Evolutionary conservation across 1,140 invertebrate species (phyloP).

Genomic region (Megathymus violae): DNA sequence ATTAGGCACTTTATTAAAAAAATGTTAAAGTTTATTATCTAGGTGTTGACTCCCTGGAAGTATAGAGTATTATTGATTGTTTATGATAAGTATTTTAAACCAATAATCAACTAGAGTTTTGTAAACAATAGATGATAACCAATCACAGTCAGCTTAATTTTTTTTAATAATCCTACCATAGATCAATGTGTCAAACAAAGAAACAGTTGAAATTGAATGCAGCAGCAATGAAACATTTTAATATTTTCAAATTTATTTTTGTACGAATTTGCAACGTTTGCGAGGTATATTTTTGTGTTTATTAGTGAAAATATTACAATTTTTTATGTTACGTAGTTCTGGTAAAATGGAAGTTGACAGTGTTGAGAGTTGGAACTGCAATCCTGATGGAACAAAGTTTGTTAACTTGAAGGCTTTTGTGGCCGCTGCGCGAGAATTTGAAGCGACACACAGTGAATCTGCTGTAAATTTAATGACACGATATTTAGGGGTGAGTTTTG

Average conservation of each 20-base stretch:
- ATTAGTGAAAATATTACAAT: conserved; percentile 1
- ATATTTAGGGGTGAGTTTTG: conserved; percentile 68
- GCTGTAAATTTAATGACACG: conserved; percentile 76
- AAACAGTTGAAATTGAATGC: conserved; percentile 41
- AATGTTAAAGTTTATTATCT: too few relatives aligned
- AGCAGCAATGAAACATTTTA: conserved; percentile 24
- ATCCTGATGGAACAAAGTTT: conserved; percentile 70
- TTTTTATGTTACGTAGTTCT: conserved; percentile 14
- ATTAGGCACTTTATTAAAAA: too few relatives aligned
- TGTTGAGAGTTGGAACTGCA: conserved; percentile 57
- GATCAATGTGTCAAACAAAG: not conserved
- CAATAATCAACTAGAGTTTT: not conserved
- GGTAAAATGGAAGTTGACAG: conserved; percentile 70
- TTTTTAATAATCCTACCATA: too few relatives aligned
- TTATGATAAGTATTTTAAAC: not conserved
- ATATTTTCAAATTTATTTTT: conserved; percentile 32
- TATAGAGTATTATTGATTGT: not conserved
- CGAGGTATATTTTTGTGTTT: conserved; percentile 9
- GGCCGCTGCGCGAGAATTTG: conserved; percentile 74
- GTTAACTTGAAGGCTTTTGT: conserved; percentile 77
- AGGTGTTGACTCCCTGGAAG: too few relatives aligned
- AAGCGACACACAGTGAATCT: conserved; percentile 76
- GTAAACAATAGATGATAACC: not conserved
- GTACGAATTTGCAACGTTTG: conserved; percentile 13
- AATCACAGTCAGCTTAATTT: not conserved